Evolutionary conservation across 2,797 vertebrate genomes (phyloP), one percentile per base, ranked within the genome.

Genomic region (Discoglossus pictus): DNA sequence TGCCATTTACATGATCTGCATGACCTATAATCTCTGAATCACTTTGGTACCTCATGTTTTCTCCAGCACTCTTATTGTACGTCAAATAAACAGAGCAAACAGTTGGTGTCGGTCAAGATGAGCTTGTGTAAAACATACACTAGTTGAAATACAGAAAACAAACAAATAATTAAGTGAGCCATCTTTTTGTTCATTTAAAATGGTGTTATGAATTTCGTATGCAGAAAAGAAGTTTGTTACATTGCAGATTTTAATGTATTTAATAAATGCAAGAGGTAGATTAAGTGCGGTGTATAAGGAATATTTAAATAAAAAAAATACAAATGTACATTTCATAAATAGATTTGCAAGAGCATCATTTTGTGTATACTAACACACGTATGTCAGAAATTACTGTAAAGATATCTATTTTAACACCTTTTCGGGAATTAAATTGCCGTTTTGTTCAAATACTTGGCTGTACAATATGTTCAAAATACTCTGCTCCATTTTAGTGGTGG

Each of bases 161-260:
- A 74, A 71, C 74, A 86, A 88, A 85, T 92, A 89, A 87, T 85
- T 92, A 97, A 98, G 96, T 98, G 87, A 93, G 92, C 86, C 96
- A 97, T 98, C 86, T 85, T 92, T n/a, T 90, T 94, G 92, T 97
- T 97, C 92, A 92, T 97, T 94, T 92, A 94, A 96, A 91, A 98
- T 95, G 94, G 94, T 97, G 95, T 98, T 98, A 94, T 90, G 92
- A 95, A 93, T 96, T 90, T 92, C 85, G 82, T 87, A 86, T 89
- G 88, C 88, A 83, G 86, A 91, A 95, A 93, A 85, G 92, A 85
- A 74, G 83, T 98, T 99, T 99, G 97, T 98, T 98, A 99, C 96
- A 96, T 97, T 97, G 94, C 94, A 95, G 92, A 90, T 95, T 97
- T 98, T 97, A 98, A 95, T 97, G 95, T 99, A 98, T 99, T 99